Conservation (phyloP, 64 coral and sea anemone genomes). For the Montipora efflorescens region DNA sequence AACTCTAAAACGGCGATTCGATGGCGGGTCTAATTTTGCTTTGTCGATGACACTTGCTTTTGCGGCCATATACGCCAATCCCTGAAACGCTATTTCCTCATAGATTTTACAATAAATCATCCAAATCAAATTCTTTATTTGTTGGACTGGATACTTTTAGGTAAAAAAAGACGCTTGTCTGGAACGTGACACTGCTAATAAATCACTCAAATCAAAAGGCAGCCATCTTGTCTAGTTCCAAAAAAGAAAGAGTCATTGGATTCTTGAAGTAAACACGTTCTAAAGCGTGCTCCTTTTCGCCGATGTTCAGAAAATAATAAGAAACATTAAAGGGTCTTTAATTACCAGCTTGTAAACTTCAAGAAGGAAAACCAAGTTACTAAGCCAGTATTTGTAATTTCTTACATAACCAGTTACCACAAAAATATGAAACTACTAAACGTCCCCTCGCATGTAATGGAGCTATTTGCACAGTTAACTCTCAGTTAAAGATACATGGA, state of each 20-base stretch:
- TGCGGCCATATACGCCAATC: slow-evolving; percentile 10
- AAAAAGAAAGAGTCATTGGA: background rate
- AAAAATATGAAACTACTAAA: background rate
- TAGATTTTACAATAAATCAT: background rate
- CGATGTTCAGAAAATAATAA: too few species aligned
- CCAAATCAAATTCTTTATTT: slow-evolving; percentile 22
- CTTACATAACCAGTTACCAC: background rate
- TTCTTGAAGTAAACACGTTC: background rate
- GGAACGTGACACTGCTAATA: slow-evolving; percentile 11
- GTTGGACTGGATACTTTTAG: background rate
- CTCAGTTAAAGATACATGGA: background rate
- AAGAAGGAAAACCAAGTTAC: background rate
- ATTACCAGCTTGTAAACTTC: too few species aligned
- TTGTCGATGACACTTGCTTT: background rate
- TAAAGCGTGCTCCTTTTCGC: background rate
- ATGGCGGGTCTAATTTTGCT: background rate
- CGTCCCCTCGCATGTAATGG: background rate
- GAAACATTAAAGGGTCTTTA: too few species aligned
- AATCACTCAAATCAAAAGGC: slow-evolving; percentile 17
- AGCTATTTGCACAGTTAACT: background rate
- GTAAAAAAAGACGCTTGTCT: slow-evolving; percentile 28
- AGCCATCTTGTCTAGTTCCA: slow-evolving; percentile 23
- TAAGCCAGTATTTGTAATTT: background rate
- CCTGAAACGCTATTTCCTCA: slow-evolving; percentile 23
- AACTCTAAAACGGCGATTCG: background rate